These are phyloP conservation scores for Ageneiosus marmoratus DNA, from an alignment of 2,113 vertebrate species.

Conservation along the genomic window DNA sequence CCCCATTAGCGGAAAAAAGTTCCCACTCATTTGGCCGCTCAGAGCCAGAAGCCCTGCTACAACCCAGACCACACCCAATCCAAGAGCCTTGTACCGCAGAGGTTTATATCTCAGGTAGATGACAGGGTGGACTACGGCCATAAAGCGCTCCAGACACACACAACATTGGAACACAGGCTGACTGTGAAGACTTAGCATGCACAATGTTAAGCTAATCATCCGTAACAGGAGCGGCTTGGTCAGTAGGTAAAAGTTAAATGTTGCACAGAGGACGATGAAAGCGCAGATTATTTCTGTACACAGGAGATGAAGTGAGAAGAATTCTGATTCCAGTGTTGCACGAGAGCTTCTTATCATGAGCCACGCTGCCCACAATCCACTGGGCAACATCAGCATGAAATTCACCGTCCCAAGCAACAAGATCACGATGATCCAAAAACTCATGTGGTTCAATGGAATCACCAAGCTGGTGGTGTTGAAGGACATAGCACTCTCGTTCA, in stretches of 20 bases:
- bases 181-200: neutral
- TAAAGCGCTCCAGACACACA: slow-evolving; percentile 36
- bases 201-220: neutral
- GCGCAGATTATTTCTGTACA: neutral
- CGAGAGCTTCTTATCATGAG: neutral
- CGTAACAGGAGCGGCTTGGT: neutral
- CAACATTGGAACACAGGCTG: slow-evolving; percentile 14
- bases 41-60: neutral
- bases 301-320: neutral
- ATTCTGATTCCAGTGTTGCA: neutral
- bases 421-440: neutral
- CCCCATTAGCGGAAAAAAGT: neutral
- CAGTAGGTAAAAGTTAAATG: neutral
- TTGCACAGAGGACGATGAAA: neutral
- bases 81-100: neutral
- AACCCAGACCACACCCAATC: neutral
- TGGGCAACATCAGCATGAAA: neutral
- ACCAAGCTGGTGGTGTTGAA: neutral
- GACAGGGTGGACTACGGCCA: slow-evolving; percentile 26
- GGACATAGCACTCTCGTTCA: neutral
- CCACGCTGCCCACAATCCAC: neutral
- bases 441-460: neutral
- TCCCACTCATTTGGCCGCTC: neutral
- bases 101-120: slow-evolving; percentile 24
- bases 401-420: neutral